phyloP scores from a whole-genome alignment of 2,797 vertebrate species.

The Intellagama lesueurii region DNA sequence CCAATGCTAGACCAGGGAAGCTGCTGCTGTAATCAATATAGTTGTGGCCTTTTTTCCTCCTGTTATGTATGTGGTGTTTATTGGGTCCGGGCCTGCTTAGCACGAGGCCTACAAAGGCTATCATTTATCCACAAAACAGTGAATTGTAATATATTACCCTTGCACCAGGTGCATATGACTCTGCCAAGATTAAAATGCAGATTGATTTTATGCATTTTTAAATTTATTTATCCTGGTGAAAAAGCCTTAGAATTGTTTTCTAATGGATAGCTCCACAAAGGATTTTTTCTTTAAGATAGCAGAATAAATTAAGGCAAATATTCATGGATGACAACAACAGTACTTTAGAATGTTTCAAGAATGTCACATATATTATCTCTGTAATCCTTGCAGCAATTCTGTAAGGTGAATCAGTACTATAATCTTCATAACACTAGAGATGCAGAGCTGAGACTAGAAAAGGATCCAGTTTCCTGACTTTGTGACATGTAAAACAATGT shows the following conservation, averaged over 20 bases:
- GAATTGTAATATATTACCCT: not conserved
- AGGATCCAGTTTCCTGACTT: not conserved
- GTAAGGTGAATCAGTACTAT: not conserved
- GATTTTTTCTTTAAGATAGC: conserved; percentile 13
- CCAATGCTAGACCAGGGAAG: no score
- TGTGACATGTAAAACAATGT: no score
- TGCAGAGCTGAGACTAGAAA: not conserved
- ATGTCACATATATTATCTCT: not conserved
- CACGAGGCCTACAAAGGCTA: conserved; percentile 17
- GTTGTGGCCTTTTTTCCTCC: no score
- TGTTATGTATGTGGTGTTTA: no score
- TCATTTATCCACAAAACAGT: conserved; percentile 30
- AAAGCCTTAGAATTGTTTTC: conserved; percentile 31
- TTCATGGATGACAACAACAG: not conserved
- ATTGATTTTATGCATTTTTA: conserved; percentile 52
- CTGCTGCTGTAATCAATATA: not conserved
- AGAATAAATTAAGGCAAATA: not conserved
- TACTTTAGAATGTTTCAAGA: not conserved
- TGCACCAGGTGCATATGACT: conserved; percentile 51
- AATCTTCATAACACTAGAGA: not conserved
- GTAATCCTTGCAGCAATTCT: not conserved
- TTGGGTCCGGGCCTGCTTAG: no score
- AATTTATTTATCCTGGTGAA: conserved; percentile 56
- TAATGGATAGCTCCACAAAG: not conserved
- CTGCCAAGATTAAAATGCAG: conserved; percentile 47